phyloP scores from a whole-genome alignment of 2,113 vertebrate species.

The Cavia porcellus region DNA sequence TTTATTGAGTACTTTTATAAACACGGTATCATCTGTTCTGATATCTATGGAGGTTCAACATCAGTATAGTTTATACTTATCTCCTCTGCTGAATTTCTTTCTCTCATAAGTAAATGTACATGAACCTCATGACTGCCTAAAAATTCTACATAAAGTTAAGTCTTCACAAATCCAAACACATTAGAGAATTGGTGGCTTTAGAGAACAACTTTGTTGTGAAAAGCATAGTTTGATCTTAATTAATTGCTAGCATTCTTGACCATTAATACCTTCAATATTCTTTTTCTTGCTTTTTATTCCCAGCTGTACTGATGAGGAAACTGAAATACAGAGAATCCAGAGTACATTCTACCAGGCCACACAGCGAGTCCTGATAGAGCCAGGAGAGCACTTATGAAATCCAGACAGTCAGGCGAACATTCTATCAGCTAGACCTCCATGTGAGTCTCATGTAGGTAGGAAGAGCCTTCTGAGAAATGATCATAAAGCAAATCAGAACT shows the following conservation, averaged over 20 bases:
- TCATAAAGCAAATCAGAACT: constrained; percentile 64
- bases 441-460: constrained; percentile 61
- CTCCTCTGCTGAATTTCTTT: background rate
- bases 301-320: constrained; percentile 68
- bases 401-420: constrained; percentile 39
- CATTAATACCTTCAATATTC: background rate
- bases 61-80: background rate
- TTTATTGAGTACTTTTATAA: constrained; percentile 14
- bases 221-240: constrained; percentile 17
- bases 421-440: constrained; percentile 75
- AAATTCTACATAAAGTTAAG: background rate
- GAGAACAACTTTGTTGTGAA: constrained; percentile 47
- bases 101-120: background rate
- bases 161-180: background rate
- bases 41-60: background rate
- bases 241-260: constrained; percentile 33
- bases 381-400: constrained; percentile 66
- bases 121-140: background rate
- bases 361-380: constrained; percentile 65
- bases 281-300: constrained; percentile 42
- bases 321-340: constrained; percentile 60
- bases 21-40: background rate
- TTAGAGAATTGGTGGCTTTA: background rate
- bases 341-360: constrained; percentile 68
- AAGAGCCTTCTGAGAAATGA: constrained; percentile 56